A percentile compares a stretch with the other conserved stretches of the same genome.
phyloP scores from a whole-genome alignment of 2,888 invertebrate genomes.

The Dryomyza anilis region DNA sequence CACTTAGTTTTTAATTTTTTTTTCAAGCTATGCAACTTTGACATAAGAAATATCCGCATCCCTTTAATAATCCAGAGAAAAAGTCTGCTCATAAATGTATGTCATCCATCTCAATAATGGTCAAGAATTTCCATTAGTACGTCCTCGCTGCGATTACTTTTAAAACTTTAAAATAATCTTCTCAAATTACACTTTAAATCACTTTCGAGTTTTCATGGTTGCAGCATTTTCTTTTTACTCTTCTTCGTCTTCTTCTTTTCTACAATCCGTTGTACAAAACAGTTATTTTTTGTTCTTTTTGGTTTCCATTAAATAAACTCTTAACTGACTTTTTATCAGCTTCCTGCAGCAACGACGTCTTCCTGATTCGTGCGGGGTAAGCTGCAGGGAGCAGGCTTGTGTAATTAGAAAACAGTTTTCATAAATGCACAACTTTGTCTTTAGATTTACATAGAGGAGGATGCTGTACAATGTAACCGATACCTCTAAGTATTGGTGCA shows the following conservation, averaged over 20 bases:
- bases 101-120: too few relatives aligned
- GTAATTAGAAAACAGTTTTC: constrained; percentile 42
- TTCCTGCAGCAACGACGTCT: constrained; percentile 8
- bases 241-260: background rate
- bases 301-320: constrained; percentile 8
- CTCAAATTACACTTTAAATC: background rate
- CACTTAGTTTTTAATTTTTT: too few relatives aligned
- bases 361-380: background rate
- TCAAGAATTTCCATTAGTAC: too few relatives aligned
- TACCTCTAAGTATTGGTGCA: too few relatives aligned
- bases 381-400: constrained; percentile 27
- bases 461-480: too few relatives aligned
- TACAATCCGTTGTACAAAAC: too few relatives aligned
- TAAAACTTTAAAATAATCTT: background rate
- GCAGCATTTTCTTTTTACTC: background rate
- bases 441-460: too few relatives aligned
- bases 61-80: too few relatives aligned
- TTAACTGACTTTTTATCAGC: constrained; percentile 8
- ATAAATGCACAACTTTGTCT: constrained; percentile 16
- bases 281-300: background rate
- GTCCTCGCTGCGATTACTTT: too few relatives aligned
- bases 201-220: background rate
- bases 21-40: background rate
- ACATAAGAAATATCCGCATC: too few relatives aligned
- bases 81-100: too few relatives aligned